Conservation (phyloP, 2,113 vertebrate genomes). For the Pongo pygmaeus region DNA sequence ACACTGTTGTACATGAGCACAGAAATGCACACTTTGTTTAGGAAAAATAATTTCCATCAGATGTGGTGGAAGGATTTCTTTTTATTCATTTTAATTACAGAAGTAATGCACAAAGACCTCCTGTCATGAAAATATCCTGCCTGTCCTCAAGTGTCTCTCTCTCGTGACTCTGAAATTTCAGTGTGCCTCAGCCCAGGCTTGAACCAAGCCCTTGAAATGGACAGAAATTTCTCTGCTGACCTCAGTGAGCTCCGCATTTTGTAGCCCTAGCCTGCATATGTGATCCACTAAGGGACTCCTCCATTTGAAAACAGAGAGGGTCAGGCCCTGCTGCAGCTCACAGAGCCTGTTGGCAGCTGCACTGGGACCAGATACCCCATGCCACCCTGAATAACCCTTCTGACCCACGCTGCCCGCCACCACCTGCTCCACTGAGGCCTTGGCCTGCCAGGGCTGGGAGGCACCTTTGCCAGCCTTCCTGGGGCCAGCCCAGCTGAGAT, state of each 20-base stretch:
- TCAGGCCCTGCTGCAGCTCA: neutral
- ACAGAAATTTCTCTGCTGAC: neutral
- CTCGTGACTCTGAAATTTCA: neutral
- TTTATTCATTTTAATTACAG: neutral
- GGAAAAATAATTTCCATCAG: neutral
- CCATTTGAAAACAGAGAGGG: neutral
- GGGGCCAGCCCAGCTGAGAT: neutral
- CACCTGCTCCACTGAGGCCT: neutral
- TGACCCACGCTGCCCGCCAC: neutral
- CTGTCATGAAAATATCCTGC: neutral
- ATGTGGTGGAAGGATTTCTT: neutral
- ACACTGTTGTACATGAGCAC: neutral
- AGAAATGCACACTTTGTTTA: neutral
- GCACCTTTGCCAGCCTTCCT: neutral
- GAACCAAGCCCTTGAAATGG: neutral
- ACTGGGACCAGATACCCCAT: neutral
- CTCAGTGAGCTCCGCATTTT: no score
- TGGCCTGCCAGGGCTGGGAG: neutral
- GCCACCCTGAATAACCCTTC: constrained; percentile 52
- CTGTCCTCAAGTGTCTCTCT: neutral
- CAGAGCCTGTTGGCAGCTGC: neutral
- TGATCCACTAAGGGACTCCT: neutral
- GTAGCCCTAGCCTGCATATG: rapidly evolving
- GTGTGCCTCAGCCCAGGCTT: neutral
- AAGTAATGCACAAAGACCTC: neutral